Conservation (phyloP, 2,113 vertebrate genomes). For the Plectropomus leopardus region DNA sequence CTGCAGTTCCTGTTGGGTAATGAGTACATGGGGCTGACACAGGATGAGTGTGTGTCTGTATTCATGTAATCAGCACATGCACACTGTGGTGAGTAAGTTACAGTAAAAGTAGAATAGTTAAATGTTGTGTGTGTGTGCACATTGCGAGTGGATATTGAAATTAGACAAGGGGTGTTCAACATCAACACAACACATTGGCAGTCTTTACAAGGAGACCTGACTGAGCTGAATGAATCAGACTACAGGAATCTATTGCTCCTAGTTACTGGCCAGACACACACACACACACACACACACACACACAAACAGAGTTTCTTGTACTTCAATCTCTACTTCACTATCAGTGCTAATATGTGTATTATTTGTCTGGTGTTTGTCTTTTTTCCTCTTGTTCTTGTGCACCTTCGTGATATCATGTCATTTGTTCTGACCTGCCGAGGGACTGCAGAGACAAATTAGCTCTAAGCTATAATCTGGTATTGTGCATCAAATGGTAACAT, state of each 20-base stretch:
- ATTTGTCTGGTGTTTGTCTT: too few species aligned
- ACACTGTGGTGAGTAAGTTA: constrained; percentile 14
- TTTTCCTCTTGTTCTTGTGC: too few species aligned
- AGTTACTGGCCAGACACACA: constrained; percentile 45
- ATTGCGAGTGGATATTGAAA: constrained; percentile 18
- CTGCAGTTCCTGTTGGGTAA: constrained; percentile 70
- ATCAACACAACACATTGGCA: constrained; percentile 30
- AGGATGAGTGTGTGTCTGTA: constrained; percentile 7
- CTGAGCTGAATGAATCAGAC: constrained; percentile 54
- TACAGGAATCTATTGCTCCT: constrained; percentile 59
- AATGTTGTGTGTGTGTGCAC: neutral
- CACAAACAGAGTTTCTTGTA: neutral
- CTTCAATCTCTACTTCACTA: too few species aligned
- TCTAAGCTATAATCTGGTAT: too few species aligned
- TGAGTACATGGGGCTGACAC: constrained; percentile 28
- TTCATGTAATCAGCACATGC: constrained; percentile 34
- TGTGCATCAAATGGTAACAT: too few species aligned
- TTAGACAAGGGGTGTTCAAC: constrained; percentile 22
- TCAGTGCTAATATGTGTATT: too few species aligned
- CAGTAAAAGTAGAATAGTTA: neutral
- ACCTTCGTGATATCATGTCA: too few species aligned
- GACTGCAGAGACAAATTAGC: too few species aligned
- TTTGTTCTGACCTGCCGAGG: too few species aligned
- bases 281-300: neutral
- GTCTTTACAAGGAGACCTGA: constrained; percentile 78